Percentiles rank a stretch among this genome's conserved stretches.
These are phyloP conservation scores for Melinaea marsaeus DNA, from an alignment of 2,888 invertebrate genomes.

Conservation along the genomic window DNA sequence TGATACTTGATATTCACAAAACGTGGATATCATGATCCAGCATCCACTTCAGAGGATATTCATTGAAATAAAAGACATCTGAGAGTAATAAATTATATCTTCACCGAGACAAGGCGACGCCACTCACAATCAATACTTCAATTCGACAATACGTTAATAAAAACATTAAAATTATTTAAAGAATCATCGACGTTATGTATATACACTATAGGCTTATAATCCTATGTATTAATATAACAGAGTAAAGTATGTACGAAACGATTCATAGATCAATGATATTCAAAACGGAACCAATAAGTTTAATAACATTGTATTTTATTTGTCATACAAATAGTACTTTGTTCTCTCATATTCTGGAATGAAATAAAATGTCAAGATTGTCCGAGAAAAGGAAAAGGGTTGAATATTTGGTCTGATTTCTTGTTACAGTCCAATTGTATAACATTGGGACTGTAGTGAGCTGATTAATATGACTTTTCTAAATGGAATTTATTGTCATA, in stretches of 20 bases:
- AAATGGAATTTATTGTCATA: too few species aligned
- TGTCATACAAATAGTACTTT: too few species aligned
- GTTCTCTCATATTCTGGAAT: not conserved
- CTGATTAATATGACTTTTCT: too few species aligned
- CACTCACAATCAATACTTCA: slow-evolving; percentile 21
- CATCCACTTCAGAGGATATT: slow-evolving; percentile 27
- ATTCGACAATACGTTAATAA: not conserved
- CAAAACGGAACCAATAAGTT: too few species aligned
- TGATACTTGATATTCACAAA: slow-evolving; percentile 25
- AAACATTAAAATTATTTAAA: slow-evolving; percentile 1
- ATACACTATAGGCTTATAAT: too few species aligned
- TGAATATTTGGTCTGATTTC: not conserved
- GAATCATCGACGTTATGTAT: not conserved
- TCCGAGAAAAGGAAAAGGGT: not conserved
- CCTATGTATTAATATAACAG: too few species aligned
- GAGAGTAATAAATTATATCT: slow-evolving; percentile 23
- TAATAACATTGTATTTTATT: too few species aligned
- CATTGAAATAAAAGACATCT: slow-evolving; percentile 27
- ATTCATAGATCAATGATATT: too few species aligned
- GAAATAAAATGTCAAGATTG: not conserved
- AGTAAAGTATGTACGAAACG: too few species aligned
- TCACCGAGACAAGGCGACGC: slow-evolving; percentile 29
- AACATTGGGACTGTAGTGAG: too few species aligned
- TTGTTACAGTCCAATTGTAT: not conserved
- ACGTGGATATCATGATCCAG: slow-evolving; percentile 17